Evolutionary conservation across 2,888 invertebrate species (phyloP), one percentile per base, ranked within the genome.

Genomic region (Ormyrus pomaceus): DNA sequence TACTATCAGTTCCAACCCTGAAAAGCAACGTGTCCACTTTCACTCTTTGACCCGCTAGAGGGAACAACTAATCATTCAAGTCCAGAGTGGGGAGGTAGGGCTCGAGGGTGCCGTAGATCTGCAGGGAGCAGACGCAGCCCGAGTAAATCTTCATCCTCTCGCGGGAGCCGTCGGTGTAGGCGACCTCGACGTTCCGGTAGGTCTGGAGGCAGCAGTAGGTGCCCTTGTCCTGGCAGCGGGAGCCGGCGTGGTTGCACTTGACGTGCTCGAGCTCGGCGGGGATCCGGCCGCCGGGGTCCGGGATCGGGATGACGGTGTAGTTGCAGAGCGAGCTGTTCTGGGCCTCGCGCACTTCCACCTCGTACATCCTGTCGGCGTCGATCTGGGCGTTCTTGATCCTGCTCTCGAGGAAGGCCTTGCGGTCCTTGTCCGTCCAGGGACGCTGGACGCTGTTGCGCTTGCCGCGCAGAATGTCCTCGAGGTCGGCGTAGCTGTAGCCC

Each of bases 131-230:
- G 1, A 87, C 84, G 78, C 87, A 86, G 2, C 87, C 85, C 34
- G 86, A 85, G 55, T 84, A 83, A 34, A 87, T 81, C 48, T 83
- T 86, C 48, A 85, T 55, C 0, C 1, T 72, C n/a, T 82, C 76
- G 0, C 8, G 66, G 2, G 10, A 3, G 2, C 61, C 73, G 13
- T 74, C 19, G 6, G 53, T 71, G 46, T 82, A 81, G 6, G 51
- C 66, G 0, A 86, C 82, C 10, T 84, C 80, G 69, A 88, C 77
- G 5, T 82, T 62, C 7, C 80, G 80, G 68, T 85, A 87, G 0
- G 86, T 86, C 64, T 88, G 88, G 8, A 86, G 80, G 76, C 88
- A 88, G 77, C 85, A 85, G 62, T 85, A 84, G 46, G 79, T 65
- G 1, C 79, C 82, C 45, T 34, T 69, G 0, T 81, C 80, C 8